Percentiles rank a stretch among this genome's conserved stretches.
Conservation (phyloP, 2,113 vertebrate genomes). For the Orthochromis indermauri region DNA sequence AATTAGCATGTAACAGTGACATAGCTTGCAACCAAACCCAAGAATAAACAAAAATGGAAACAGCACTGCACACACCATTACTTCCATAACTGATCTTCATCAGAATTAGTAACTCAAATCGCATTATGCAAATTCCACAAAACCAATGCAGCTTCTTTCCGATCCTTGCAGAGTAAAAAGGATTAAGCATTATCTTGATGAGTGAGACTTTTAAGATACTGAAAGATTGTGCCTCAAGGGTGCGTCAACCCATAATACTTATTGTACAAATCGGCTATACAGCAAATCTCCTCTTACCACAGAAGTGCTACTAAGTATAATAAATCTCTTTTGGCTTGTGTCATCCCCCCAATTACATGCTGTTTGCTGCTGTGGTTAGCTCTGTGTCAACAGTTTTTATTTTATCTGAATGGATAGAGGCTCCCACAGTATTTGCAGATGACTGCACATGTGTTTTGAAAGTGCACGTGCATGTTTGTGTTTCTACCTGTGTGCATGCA, state of each 20-base stretch:
- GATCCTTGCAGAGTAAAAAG: background rate
- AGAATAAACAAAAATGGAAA: background rate
- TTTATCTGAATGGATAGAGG: background rate
- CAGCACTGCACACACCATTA: background rate
- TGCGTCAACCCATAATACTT: background rate
- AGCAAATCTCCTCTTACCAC: background rate
- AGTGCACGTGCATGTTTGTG: background rate
- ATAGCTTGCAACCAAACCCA: background rate
- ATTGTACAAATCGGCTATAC: constrained; percentile 9
- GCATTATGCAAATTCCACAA: background rate
- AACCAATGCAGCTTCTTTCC: background rate
- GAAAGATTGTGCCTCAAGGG: background rate
- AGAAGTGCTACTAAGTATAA: constrained; percentile 3
- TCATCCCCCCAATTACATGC: constrained; percentile 2
- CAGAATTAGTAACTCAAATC: background rate
- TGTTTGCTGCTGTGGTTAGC: background rate
- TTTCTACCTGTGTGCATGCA: background rate
- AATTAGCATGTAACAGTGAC: background rate
- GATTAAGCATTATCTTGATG: background rate
- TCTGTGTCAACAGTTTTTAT: constrained; percentile 25
- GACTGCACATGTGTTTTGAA: background rate
- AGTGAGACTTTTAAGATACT: background rate
- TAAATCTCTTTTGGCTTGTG: constrained; percentile 16
- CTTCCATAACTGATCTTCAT: background rate
- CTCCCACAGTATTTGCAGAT: background rate